Evolutionary conservation across 2,113 vertebrate genomes (phyloP).

Genomic region (Taurulus bubalis): DNA sequence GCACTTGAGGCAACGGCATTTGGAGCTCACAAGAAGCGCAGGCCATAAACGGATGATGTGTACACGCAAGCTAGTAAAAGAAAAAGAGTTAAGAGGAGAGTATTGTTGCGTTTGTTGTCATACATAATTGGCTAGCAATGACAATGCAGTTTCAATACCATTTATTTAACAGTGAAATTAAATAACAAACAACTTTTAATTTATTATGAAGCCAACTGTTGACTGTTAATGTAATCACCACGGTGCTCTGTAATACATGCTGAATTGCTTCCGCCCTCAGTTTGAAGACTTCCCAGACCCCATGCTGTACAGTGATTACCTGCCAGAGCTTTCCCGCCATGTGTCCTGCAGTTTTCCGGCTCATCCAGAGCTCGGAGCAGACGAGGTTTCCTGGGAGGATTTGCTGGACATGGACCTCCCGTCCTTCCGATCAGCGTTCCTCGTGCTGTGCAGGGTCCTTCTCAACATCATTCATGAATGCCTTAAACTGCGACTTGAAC

Average conservation of each 20-base stretch:
- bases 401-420: constrained; percentile 94
- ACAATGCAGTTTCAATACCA: neutral
- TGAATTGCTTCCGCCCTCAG: constrained; percentile 74
- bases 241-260: neutral
- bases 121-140: no score
- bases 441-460: constrained; percentile 95
- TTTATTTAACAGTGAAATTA: no score
- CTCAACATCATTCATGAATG: constrained; percentile 99
- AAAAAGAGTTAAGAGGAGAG: neutral
- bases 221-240: neutral
- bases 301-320: constrained; percentile 94
- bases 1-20: constrained; percentile 6
- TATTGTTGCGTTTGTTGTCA: neutral
- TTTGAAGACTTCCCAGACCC: constrained; percentile 93
- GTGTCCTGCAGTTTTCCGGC: constrained; percentile 79
- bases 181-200: neutral
- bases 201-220: neutral
- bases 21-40: neutral
- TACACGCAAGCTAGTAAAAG: neutral
- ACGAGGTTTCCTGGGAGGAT: constrained; percentile 91
- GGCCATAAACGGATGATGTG: neutral
- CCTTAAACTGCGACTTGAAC: constrained; percentile 96
- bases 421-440: constrained; percentile 95
- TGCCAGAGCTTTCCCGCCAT: constrained; percentile 88
- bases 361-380: constrained; percentile 84